Conservation (phyloP, 2,888 invertebrate genomes). For the Caenorhabditis sp. region DNA sequence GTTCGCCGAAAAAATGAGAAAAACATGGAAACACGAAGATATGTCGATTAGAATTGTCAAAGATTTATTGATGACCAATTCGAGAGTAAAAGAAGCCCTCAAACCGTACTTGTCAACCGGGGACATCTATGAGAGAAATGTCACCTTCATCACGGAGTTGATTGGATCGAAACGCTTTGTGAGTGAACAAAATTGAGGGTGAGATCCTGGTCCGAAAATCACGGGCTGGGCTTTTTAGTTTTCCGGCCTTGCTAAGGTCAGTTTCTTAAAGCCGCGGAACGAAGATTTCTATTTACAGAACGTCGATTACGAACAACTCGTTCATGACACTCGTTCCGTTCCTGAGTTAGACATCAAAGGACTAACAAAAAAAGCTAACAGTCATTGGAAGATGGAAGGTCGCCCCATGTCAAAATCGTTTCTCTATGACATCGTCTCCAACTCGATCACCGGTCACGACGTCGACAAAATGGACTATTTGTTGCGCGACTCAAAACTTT, state of each 20-base stretch:
- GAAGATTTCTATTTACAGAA: no score
- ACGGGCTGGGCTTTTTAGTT: no score
- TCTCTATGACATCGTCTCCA: constrained; percentile 75
- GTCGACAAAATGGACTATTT: constrained; percentile 77
- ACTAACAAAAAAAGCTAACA: constrained; percentile 1
- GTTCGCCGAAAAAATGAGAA: constrained; percentile 70
- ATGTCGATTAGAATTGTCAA: constrained; percentile 23
- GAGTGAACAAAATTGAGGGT: no score
- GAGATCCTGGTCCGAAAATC: no score
- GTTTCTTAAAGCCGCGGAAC: no score
- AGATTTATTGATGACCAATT: constrained; percentile 72
- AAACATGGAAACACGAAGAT: constrained; percentile 32
- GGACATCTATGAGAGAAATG: constrained; percentile 61
- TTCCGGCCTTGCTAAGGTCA: no score
- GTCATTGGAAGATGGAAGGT: constrained; percentile 46
- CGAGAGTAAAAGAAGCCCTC: constrained; percentile 68
- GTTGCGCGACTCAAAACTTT: constrained; percentile 72
- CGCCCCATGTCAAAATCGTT: constrained; percentile 72
- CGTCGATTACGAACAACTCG: no score
- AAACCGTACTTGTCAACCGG: constrained; percentile 65
- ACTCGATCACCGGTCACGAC: constrained; percentile 50
- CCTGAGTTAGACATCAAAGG: neutral
- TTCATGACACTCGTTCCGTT: no score
- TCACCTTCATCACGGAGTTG: constrained; percentile 73
- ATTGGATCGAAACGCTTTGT: constrained; percentile 70